Conservation (phyloP, 2,888 invertebrate genomes). For the Drosophila cyrtoloma region DNA sequence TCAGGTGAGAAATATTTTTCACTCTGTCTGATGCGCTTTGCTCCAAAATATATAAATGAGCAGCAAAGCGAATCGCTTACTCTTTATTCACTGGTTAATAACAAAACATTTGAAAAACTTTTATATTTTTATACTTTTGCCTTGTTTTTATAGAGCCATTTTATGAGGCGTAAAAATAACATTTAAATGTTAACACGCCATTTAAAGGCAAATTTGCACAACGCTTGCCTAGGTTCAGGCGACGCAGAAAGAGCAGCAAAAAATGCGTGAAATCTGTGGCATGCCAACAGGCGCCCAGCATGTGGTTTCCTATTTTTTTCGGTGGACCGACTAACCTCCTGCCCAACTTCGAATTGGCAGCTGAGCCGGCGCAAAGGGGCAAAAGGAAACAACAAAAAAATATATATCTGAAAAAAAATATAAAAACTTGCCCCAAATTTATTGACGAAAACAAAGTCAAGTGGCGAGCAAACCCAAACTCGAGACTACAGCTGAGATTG, state of each 20-base stretch:
- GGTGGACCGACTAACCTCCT: not conserved
- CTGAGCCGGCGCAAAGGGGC: conserved; percentile 32
- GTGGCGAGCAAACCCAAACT: conserved; percentile 49
- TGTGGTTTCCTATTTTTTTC: conserved; percentile 53
- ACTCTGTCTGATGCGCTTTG: not conserved
- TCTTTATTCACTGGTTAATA: conserved; percentile 31
- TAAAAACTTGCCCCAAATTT: conserved; percentile 64
- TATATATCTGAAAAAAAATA: conserved; percentile 1
- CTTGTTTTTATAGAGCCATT: conserved; percentile 61
- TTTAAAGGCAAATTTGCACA: conserved; percentile 73
- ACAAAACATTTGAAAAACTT: conserved; percentile 57
- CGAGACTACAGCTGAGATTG: conserved; percentile 53
- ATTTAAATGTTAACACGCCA: conserved; percentile 81
- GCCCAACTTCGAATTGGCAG: conserved; percentile 46
- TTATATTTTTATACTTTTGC: conserved; percentile 25
- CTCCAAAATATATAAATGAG: not conserved
- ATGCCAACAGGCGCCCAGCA: conserved; percentile 67
- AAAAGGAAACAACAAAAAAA: conserved; percentile 1
- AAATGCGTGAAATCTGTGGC: conserved; percentile 54
- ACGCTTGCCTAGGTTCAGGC: conserved; percentile 49
- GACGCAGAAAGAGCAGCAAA: conserved; percentile 26
- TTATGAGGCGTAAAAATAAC: conserved; percentile 77
- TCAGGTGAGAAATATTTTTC: not conserved
- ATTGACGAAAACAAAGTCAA: conserved; percentile 78
- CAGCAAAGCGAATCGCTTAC: conserved; percentile 1